Evolutionary conservation across 37 sponge, comb jelly and placozoan genomes (phyloP), one percentile per base, ranked within the genome.

Genomic region (Spongilla lacustris): DNA sequence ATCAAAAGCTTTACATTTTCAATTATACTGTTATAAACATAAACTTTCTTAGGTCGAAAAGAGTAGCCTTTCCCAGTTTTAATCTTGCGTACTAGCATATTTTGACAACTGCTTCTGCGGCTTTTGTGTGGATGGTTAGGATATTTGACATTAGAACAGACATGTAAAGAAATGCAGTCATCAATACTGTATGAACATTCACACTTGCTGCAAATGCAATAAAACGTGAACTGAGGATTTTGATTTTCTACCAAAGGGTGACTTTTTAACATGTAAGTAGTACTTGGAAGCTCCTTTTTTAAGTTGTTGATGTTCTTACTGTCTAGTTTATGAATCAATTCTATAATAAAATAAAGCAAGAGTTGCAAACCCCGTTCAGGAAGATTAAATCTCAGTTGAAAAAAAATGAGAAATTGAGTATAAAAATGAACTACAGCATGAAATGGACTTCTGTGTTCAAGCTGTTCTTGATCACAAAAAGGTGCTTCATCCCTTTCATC

Each of bases 71-170:
- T 33, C 29, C 31, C 76, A 76, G n/a, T 33, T 76, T 76, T 76
- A 33, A 76, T 76, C n/a, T 11, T 5, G 22, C 37, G 22, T 41
- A 76, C 37, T 33, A 76, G 12, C 37, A 41, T 8, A 34, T 10
- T 31, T 33, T 33, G 25, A 76, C 76, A 76, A 25, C 33, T 76
- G 31, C 34, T 29, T 76, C 76, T 29, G n/a, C 34, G 34, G 35
- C 25, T 25, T 31, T 25, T 33, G 25, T 76, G 76, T 76, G 76
- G 76, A 31, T 76, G 76, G 33, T 76, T 31, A 33, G 76, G 76
- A 76, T 41, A 76, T 76, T 76, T 24, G 25, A 76, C 34, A 33
- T 33, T 25, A 29, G 35, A 25, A 76, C 76, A 76, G 11, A 58
- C 58, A 17, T 58, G 58, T 58, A 58, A 58, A 58, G 58, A 58